Base-by-base conservation (phyloP, 2,113 vertebrate species). In the Plectropomus leopardus region DNA sequence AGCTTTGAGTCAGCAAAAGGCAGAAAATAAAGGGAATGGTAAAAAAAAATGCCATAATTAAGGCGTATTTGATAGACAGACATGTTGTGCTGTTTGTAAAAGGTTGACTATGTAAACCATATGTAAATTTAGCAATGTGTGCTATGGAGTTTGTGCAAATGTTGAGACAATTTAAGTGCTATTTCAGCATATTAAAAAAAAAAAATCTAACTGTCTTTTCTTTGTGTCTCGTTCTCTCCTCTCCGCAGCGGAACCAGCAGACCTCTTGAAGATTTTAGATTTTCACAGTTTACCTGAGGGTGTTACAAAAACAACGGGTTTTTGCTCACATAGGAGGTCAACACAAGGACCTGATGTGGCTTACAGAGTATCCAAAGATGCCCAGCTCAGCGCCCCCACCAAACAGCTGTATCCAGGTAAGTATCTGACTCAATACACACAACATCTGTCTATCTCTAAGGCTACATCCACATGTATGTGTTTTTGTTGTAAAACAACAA, bases 251-350 rank as follows among this genome's bases (percentile, higher is more conserved):
- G 96, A 98, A 80, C 97, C 97, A 70, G 96, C 96, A 85, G 96
- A 99, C 92, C 96, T 99, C 89, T 95, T 99, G 96, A 98, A 98
- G 96, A 97, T 98, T 89, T 96, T 99, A 96, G 98, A 99, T 93
- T 99, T 99, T 93, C 97, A 95, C 72, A 98, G 94, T 96, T 95
- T 98, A 95, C 98, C 98, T 1, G 98, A 98, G 0, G 98, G 98
- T 9, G 95, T 99, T 87, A 95, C 95, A 5, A 97, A 96, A 96
- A 96, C 97, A 58, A 97, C 97, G 45, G 98, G 97, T 26, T 96
- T 99, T 83, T 99, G 97, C 85, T 90, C 97, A 81, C 95, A 96
- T 53, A 92, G 98, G 86, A 94, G 95, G 79, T 97, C 97, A 47
- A 95, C 98, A 44, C 96, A 96, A 93, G 96, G 95, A 78, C 95